These are phyloP conservation scores for Malacosoma neustria DNA, from an alignment of 2,888 invertebrate species.

Conservation along the genomic window DNA sequence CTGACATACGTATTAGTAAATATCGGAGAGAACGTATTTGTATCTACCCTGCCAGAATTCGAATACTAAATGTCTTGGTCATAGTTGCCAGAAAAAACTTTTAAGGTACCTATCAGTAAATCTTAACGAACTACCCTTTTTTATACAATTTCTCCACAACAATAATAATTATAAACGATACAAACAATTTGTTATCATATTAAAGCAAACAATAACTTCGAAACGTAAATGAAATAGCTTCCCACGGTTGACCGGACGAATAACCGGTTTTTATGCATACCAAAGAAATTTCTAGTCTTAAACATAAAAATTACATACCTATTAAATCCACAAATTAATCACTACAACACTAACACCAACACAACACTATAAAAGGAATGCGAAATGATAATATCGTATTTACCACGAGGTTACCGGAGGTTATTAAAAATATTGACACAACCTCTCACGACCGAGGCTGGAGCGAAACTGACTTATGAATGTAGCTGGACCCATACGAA, in stretches of 20 bases:
- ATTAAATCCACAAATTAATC: slow-evolving; percentile 27
- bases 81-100: too few relatives aligned
- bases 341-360: slow-evolving; percentile 43
- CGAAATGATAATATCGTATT: slow-evolving; percentile 31
- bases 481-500: slow-evolving; percentile 52
- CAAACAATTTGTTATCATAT: neutral
- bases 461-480: slow-evolving; percentile 48
- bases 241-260: slow-evolving; percentile 63
- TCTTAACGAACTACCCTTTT: too few relatives aligned
- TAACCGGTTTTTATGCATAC: slow-evolving; percentile 61
- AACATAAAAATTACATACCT: slow-evolving; percentile 46
- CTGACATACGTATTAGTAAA: too few relatives aligned
- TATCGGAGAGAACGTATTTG: too few relatives aligned
- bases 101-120: too few relatives aligned
- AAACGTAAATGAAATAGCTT: slow-evolving; percentile 34
- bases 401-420: slow-evolving; percentile 40
- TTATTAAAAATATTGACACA: slow-evolving; percentile 17
- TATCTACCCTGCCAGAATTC: too few relatives aligned
- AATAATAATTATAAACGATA: too few relatives aligned
- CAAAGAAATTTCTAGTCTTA: slow-evolving; percentile 52
- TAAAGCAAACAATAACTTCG: neutral
- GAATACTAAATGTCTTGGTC: too few relatives aligned
- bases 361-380: slow-evolving; percentile 45
- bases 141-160: too few relatives aligned
- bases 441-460: slow-evolving; percentile 17